phyloP scores from a whole-genome alignment of 2,797 vertebrate genomes.

The Sorex maritimensis region DNA sequence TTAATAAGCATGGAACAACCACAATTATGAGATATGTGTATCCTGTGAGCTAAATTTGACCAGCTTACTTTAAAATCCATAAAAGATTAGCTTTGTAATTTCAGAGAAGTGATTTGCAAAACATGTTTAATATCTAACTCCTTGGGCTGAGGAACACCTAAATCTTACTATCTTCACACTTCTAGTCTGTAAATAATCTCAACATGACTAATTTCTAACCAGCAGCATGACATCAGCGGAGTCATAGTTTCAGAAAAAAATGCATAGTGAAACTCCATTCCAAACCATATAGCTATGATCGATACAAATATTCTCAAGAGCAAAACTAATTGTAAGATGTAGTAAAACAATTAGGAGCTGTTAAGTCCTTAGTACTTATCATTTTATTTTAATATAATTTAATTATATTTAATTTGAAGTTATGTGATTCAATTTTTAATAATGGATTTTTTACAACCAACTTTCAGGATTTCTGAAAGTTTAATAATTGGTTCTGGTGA shows the following conservation, averaged over 20 bases:
- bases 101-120: background rate
- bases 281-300: background rate
- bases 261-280: background rate
- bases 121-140: background rate
- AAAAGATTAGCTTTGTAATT: background rate
- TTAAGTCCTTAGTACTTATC: background rate
- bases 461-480: constrained; percentile 31
- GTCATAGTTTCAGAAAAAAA: background rate
- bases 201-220: background rate
- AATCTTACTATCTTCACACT: background rate
- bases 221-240: background rate
- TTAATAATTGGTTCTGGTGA: background rate
- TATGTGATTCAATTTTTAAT: constrained; percentile 52
- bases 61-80: background rate
- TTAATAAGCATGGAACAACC: constrained; percentile 3
- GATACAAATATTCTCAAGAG: constrained; percentile 39
- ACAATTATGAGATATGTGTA: background rate
- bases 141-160: background rate
- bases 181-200: background rate
- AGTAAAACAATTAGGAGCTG: constrained; percentile 20
- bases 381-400: constrained; percentile 60
- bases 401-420: constrained; percentile 26
- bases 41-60: background rate
- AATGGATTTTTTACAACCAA: constrained; percentile 19
- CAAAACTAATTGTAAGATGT: constrained; percentile 37